Base-by-base conservation (phyloP, 2,888 invertebrate genomes). In the Ceraclea dissimilis region DNA sequence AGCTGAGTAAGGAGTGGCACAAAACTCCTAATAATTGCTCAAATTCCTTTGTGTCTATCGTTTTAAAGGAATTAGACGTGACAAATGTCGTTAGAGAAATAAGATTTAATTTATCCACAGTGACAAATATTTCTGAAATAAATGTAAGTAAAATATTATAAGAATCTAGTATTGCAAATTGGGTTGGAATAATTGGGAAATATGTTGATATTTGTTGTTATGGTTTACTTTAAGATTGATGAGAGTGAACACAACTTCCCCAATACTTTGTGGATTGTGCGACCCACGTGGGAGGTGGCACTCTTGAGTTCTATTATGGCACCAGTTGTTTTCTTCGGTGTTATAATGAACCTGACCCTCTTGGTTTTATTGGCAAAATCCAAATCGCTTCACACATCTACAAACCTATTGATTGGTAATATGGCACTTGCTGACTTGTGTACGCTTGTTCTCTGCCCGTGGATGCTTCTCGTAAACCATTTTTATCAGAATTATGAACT, bases 401-500 rank as follows among this genome's bases (percentile, higher is more conserved):
- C 86, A 13, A 89, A 90, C 70, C 74, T 84, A 33, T 73, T 90
- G 50, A 81, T 90, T 21, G 84, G 82, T 43, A 90, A 89, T 65
- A 81, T 90, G 82, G 88, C 89, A 0, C 65, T 82, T 0, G 84
- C 86, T 0, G 90, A 90, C 68, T 70, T 87, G 17, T 65, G 83
- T 1, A 83, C 84, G 0, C 68, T 88, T 2, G 60, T 86, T 1
- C 71, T 88, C 10, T 86, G 88, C 53, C 88, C 91, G 0, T 85
- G 85, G 81, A 83, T 91, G 65, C 85, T 88, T 71, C 73, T 92
- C 60, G 79, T 84, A 13, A 76, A 83, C 46, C 86, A 90, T 67
- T 82, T 90, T 65, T 88, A 82, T 66, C 90, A 91, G 71, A 88
- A 88, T 64, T 93, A 84, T 69, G 78, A 85, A 61, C 70, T 92